Percentiles rank a stretch among this genome's conserved stretches.
Conservation (phyloP, 2,797 vertebrate genomes). For the Lateolabrax maculatus region DNA sequence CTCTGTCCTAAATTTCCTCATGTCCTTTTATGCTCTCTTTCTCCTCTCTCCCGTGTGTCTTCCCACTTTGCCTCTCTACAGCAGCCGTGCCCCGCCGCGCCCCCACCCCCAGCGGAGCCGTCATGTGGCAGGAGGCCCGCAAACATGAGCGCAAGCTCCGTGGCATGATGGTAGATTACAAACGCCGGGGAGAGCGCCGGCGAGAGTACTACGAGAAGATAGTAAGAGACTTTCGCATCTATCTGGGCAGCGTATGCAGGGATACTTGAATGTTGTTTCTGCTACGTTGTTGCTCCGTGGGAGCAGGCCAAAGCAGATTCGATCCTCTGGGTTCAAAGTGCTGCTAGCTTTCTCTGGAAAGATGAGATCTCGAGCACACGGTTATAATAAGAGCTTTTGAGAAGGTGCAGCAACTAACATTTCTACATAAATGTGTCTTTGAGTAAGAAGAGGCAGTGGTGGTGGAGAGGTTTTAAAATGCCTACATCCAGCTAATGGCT, state of each 20-base stretch:
- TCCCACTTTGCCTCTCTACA: conserved; percentile 39
- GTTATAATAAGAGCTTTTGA: too few relatives aligned
- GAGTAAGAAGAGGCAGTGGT: too few relatives aligned
- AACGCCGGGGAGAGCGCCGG: conserved; percentile 93
- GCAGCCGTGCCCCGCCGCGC: conserved; percentile 88
- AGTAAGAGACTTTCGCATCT: conserved; percentile 80
- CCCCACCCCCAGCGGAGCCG: conserved; percentile 88
- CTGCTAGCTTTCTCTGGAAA: not conserved
- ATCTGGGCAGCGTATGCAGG: not conserved
- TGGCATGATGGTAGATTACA: conserved; percentile 99
- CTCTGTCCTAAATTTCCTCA: not conserved
- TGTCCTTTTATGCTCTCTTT: not conserved
- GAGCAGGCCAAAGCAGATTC: not conserved
- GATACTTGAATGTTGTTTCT: not conserved
- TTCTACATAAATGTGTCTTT: too few relatives aligned
- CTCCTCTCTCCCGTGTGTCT: not conserved
- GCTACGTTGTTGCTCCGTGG: not conserved
- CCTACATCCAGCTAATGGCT: too few relatives aligned
- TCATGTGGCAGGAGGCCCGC: conserved; percentile 98
- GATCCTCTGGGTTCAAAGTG: not conserved
- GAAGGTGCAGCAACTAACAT: too few relatives aligned
- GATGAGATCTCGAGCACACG: not conserved
- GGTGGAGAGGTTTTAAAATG: too few relatives aligned
- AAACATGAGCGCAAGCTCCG: conserved; percentile 98
- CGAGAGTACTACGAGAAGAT: conserved; percentile 97